These are phyloP conservation scores for Operophtera brumata DNA, from an alignment of 2,888 invertebrate species.

Conservation along the genomic window DNA sequence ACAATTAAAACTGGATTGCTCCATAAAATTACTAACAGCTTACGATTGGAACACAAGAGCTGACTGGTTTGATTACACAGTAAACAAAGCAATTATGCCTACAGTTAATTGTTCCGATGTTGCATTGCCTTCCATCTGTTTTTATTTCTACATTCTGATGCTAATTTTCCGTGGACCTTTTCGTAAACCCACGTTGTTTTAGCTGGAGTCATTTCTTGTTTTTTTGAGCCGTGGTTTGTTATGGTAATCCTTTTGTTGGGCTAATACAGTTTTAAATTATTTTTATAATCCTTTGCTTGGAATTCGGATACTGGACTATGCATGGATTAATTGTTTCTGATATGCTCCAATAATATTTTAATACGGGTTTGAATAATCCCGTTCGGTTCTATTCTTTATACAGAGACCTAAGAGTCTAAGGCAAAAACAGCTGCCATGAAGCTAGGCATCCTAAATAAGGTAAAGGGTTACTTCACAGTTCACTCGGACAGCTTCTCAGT, in stretches of 20 bases:
- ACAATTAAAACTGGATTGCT: conserved; percentile 30
- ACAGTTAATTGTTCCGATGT: conserved; percentile 22
- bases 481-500: too few relatives aligned
- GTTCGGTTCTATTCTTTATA: background rate
- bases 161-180: conserved; percentile 22
- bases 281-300: conserved; percentile 12
- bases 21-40: conserved; percentile 33
- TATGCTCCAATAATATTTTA: conserved; percentile 5
- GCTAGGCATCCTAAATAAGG: too few relatives aligned
- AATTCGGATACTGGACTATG: conserved; percentile 10
- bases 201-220: conserved; percentile 13
- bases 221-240: conserved; percentile 17
- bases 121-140: conserved; percentile 22
- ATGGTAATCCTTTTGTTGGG: conserved; percentile 17
- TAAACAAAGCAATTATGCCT: conserved; percentile 32
- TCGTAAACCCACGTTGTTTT: conserved; percentile 17
- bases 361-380: conserved; percentile 5
- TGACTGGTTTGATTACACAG: conserved; percentile 32
- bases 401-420: too few relatives aligned
- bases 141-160: conserved; percentile 26
- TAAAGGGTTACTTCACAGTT: too few relatives aligned
- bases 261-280: conserved; percentile 20
- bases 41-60: conserved; percentile 30
- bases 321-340: conserved; percentile 17
- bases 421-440: too few relatives aligned